These are phyloP conservation scores for Ambastaia sidthimunki DNA, from an alignment of 2,797 vertebrate species.

Conservation along the genomic window DNA sequence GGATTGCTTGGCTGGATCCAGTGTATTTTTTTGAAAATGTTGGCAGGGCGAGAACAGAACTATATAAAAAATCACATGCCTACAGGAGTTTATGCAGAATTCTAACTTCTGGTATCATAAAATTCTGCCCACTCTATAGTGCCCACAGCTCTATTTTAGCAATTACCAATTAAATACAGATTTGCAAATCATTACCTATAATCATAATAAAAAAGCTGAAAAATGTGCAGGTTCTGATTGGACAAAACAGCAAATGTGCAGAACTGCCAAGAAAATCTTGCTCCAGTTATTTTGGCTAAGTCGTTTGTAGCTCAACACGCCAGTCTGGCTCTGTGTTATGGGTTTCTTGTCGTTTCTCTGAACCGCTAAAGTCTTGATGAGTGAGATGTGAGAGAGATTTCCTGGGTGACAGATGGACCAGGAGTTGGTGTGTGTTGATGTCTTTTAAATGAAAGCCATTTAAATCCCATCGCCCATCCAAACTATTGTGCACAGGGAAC, in stretches of 20 bases:
- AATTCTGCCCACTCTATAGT: background rate
- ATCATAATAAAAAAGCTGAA: background rate
- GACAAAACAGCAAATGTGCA: background rate
- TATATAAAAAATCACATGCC: too few relatives aligned
- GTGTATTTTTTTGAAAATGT: too few relatives aligned
- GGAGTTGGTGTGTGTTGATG: slow-evolving; percentile 15
- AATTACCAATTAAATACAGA: background rate
- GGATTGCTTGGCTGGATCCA: too few relatives aligned
- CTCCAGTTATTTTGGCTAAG: slow-evolving; percentile 1
- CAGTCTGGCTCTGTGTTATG: background rate
- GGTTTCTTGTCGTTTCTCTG: background rate
- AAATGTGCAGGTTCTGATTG: background rate
- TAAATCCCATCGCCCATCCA: slow-evolving; percentile 24
- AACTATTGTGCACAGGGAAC: background rate
- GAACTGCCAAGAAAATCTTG: background rate
- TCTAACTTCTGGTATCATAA: too few relatives aligned
- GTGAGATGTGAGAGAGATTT: background rate
- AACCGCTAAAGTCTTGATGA: background rate
- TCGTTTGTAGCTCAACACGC: background rate
- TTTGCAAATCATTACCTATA: background rate
- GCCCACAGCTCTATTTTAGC: background rate
- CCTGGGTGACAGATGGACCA: slow-evolving; percentile 14
- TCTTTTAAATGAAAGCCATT: slow-evolving; percentile 36
- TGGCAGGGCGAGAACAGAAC: too few relatives aligned
- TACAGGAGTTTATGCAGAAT: too few relatives aligned